These are phyloP conservation scores for Eurytemora carolleeae DNA, from an alignment of 1,140 invertebrate genomes.

Conservation along the genomic window DNA sequence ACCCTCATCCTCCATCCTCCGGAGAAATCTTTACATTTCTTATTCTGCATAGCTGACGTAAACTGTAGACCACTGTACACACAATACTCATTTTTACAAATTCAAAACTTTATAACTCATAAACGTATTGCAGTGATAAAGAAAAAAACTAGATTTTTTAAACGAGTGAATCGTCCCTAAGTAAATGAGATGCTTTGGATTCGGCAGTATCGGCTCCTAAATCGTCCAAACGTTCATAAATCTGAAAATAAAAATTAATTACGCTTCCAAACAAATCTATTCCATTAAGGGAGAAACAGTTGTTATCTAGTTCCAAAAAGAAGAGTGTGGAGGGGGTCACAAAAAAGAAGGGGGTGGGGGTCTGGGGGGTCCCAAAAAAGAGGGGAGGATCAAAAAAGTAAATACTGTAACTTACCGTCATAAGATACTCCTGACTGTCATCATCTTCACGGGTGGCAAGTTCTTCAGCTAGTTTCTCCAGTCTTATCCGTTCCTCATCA, in stretches of 20 bases:
- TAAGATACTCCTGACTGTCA: slow-evolving; percentile 30
- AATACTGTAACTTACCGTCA: not conserved
- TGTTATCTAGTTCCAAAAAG: slow-evolving; percentile 4
- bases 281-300: slow-evolving; percentile 1
- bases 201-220: slow-evolving; percentile 87
- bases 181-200: slow-evolving; percentile 73
- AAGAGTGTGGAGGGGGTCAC: too few relatives aligned
- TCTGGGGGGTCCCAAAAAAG: not conserved
- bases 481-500: slow-evolving; percentile 69
- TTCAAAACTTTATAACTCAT: too few relatives aligned
- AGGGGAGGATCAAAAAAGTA: not conserved
- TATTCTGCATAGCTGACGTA: slow-evolving; percentile 74
- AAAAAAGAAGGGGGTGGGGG: too few relatives aligned
- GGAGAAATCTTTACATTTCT: slow-evolving; percentile 80
- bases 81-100: too few relatives aligned
- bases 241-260: slow-evolving; percentile 37
- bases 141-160: too few relatives aligned
- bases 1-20: slow-evolving; percentile 99
- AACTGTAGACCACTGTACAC: slow-evolving; percentile 89
- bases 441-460: slow-evolving; percentile 69
- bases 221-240: slow-evolving; percentile 93
- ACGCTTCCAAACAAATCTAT: too few relatives aligned
- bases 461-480: slow-evolving; percentile 83
- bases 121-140: too few relatives aligned
- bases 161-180: too few relatives aligned